Base-by-base conservation (phyloP, 64 coral and sea anemone species). In the Actinia equina region DNA sequence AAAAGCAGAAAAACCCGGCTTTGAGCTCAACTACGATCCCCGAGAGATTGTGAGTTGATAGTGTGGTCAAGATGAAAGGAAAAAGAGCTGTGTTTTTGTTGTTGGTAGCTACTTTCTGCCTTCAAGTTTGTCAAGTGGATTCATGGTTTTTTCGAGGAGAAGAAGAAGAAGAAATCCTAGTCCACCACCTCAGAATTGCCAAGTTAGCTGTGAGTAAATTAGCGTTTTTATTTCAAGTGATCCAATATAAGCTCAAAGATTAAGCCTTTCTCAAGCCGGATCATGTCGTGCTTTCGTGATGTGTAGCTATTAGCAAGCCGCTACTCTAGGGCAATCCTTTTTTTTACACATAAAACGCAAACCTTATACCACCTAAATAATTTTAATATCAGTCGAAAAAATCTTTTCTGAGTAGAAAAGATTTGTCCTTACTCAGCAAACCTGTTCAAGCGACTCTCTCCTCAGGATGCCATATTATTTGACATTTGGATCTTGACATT, bases 131-230 rank as follows among this genome's bases (percentile, higher is more conserved):
- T 52, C 78, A 52, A 52, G 78, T 81, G 42, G 44, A 52, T 14
- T 81, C 78, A 18, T 81, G 42, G 43, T 52, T 81, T 81, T 81
- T 44, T 44, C 17, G 78, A 2, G 78, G 52, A 81, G 78, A 52
- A 81, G 78, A 81, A 44, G 78, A 49, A 44, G 78, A 52, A 44
- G 78, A 22, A 44, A 81, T 23, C 78, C 78, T 37, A 9, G 12
- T 52, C 78, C 78, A 81, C 43, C 78, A 6, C 49, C 45, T n/a
- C 78, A 44, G 45, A 81, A 81, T 49, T 81, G 78, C 22, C 42
- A 44, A 81, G 42, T 81, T 81, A 81, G 43, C 43, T 25, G 78
- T 81, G 22, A 81, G 78, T 81, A 81, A 18, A 49, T 22, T 46
- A 20, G 4, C 2, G 20, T 49, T 81, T 37, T 37, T 37, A 37